Conservation (phyloP, 37 sponge, comb jelly and placozoan genomes). For the Diacarnus erythraeanus region DNA sequence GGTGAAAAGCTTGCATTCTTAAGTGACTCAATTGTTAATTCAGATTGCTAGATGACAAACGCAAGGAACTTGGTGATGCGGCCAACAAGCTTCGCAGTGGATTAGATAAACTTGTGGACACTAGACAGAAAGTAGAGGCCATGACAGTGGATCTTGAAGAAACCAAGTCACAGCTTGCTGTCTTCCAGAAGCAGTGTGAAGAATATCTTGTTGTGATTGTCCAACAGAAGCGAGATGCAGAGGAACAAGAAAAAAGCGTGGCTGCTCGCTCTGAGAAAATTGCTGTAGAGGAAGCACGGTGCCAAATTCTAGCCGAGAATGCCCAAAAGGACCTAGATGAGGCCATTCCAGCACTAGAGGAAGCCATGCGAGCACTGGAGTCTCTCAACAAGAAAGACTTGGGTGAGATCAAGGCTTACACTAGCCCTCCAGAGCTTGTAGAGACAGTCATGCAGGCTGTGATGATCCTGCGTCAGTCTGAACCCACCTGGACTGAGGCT, state of each 20-base stretch:
- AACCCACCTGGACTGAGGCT: constrained; percentile 97
- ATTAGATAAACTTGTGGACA: constrained; percentile 91
- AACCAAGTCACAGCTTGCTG: constrained; percentile 84
- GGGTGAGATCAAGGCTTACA: constrained; percentile 96
- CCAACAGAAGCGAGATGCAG: constrained; percentile 97
- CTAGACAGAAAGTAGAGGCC: constrained; percentile 92
- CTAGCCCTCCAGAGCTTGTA: constrained; percentile 92
- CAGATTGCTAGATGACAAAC: constrained; percentile 89
- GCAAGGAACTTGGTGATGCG: constrained; percentile 93
- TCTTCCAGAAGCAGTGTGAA: constrained; percentile 99
- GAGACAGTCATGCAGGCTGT: constrained; percentile 96
- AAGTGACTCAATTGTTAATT: too few relatives aligned
- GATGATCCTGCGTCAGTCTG: constrained; percentile 91
- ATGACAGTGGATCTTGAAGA: constrained; percentile 97
- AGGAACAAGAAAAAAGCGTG: constrained; percentile 94
- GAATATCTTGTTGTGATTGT: constrained; percentile 97
- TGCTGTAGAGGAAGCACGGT: constrained; percentile 92
- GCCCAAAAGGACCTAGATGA: constrained; percentile 97
- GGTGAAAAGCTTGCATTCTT: too few relatives aligned
- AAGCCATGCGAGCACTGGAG: constrained; percentile 89
- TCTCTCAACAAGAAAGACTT: constrained; percentile 97
- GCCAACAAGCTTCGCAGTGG: constrained; percentile 92
- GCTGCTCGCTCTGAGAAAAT: constrained; percentile 94
- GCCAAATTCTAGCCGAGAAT: constrained; percentile 82
- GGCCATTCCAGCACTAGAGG: constrained; percentile 94